These are phyloP conservation scores for Lithosia quadra DNA, from an alignment of 2,888 invertebrate species.

Conservation along the genomic window DNA sequence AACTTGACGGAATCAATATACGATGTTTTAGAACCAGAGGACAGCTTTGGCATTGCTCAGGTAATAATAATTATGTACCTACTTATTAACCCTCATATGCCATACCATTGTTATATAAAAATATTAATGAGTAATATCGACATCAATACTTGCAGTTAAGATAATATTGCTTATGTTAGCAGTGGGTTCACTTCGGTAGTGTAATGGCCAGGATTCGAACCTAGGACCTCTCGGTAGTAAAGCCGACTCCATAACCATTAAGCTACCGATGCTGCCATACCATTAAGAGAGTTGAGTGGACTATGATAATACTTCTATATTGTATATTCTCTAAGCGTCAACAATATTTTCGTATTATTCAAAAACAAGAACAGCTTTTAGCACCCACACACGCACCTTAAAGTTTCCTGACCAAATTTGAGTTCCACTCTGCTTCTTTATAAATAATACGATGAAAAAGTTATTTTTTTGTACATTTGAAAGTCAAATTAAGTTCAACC, in stretches of 20 bases:
- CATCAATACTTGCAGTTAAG: too few species aligned
- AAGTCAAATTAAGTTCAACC: neutral
- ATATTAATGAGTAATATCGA: neutral
- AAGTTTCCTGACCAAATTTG: constrained; percentile 7
- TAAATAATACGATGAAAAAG: neutral
- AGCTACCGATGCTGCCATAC: too few species aligned
- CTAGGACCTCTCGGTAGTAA: too few species aligned
- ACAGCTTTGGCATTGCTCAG: constrained; percentile 86
- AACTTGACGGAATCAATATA: constrained; percentile 84
- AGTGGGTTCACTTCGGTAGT: too few species aligned
- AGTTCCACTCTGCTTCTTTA: neutral
- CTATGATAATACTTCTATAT: too few species aligned
- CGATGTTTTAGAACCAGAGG: constrained; percentile 82
- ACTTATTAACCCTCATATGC: neutral
- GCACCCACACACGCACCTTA: constrained; percentile 9
- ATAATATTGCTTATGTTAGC: too few species aligned
- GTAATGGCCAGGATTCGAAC: too few species aligned
- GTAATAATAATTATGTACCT: constrained; percentile 54
- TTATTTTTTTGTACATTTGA: neutral
- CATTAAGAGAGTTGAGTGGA: too few species aligned
- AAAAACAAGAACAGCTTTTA: constrained; percentile 4
- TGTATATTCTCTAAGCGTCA: neutral
- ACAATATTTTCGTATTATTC: constrained; percentile 6
- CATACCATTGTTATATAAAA: neutral
- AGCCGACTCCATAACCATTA: too few species aligned